phyloP scores from a whole-genome alignment of 2,797 vertebrate genomes.

The Sus cebifrons region DNA sequence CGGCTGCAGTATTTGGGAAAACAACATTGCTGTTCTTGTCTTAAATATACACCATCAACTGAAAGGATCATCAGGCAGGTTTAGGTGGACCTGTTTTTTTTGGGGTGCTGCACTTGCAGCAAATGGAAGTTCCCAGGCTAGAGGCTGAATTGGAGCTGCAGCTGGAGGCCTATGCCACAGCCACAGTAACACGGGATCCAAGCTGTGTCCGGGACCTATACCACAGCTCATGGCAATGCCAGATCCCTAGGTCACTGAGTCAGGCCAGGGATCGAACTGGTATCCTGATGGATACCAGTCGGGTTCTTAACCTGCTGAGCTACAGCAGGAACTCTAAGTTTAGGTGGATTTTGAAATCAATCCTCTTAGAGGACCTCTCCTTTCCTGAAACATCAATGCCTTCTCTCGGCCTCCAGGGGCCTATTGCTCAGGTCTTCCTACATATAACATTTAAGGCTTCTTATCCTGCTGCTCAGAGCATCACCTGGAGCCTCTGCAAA shows the following conservation, averaged over 20 bases:
- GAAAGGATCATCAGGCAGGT: neutral
- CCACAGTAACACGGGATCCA: too few relatives aligned
- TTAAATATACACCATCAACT: neutral
- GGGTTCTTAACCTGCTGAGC: too few relatives aligned
- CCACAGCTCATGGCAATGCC: too few relatives aligned
- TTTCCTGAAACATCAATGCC: neutral
- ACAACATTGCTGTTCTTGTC: neutral
- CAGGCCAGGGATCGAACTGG: too few relatives aligned
- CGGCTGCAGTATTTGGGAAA: neutral
- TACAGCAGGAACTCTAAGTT: neutral
- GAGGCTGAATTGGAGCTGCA: neutral
- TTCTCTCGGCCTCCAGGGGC: neutral
- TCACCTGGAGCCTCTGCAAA: neutral
- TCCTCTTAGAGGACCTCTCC: neutral
- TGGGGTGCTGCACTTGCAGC: too few relatives aligned
- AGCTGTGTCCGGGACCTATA: too few relatives aligned
- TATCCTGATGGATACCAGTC: too few relatives aligned
- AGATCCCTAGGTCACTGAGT: too few relatives aligned
- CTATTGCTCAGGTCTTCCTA: neutral
- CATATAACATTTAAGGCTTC: neutral
- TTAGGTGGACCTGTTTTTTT: neutral
- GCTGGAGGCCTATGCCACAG: too few relatives aligned
- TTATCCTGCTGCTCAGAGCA: neutral
- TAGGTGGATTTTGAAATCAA: neutral
- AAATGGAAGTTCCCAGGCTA: too few relatives aligned